Evolutionary conservation across 2,113 vertebrate species (phyloP), one percentile per base, ranked within the genome.

Genomic region (Scophthalmus maximus): DNA sequence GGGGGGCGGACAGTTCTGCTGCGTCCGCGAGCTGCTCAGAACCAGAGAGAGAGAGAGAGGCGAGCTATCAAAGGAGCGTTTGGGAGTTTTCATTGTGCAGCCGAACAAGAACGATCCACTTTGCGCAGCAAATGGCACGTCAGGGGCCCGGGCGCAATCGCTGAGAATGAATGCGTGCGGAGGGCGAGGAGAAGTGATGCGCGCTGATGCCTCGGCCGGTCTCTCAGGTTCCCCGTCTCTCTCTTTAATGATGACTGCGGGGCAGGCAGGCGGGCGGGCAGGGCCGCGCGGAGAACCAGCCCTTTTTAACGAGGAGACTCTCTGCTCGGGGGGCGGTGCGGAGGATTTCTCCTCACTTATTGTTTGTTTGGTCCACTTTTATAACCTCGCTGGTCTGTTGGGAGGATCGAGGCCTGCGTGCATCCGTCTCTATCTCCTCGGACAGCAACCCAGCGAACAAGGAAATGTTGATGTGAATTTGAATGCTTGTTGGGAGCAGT

Each of bases 201-300:
- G 65, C 90, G 85, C 58, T 90, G 86, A 89, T 86, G 79, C 87
- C 78, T 88, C 73, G 80, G 68, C 69, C 72, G 82, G 56, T 64
- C 65, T 86, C 81, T 60, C 49, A 30, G 73, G 59, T 84, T 86
- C 82, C n/a, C 68, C 38, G 79, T 73, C 82, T 90, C 69, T 77
- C 67, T 68, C 66, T 90, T 84, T 93, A 92, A 90, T 90, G 89
- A 91, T 87, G 86, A 87, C 93, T 90, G 79, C 74, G 89, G 89
- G 90, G 89, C 84, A 86, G 60, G 53, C 59, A 60, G 57, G 53
- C 89, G 89, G 90, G 89, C 84, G 85, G 60, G 53, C 59, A 60
- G 57, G 53, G 86, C 88, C 79, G 65, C 53, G 66, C 87, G 59
- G 72, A 86, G 80, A 87, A 49, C 50, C 27, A 56, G 53, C 79